Evolutionary conservation across 2,113 vertebrate species (phyloP), one percentile per base, ranked within the genome.

Genomic region (Clarias magur): DNA sequence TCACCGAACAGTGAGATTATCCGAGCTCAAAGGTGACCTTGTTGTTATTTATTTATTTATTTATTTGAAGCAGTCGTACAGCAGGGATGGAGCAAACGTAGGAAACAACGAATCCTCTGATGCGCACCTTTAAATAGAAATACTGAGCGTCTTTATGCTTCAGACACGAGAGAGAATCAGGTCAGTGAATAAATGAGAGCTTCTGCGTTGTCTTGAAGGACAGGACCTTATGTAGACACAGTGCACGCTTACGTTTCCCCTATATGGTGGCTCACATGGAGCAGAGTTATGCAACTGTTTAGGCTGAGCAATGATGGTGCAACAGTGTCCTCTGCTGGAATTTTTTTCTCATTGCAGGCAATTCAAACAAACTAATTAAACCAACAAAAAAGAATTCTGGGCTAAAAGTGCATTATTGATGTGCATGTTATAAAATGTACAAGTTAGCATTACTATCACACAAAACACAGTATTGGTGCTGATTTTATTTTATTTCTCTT

Each of bases 251-350:
- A 68, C 59, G 75, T 80, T 56, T 82, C 62, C 72, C 72, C 70
- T 83, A 79, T 87, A 68, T 87, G 34, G 62, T 86, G 53, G 73
- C 84, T 73, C 38, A 81, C 82, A 27, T 25, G 42, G 57, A 84
- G 6, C 42, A 54, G 13, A 30, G 54, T 91, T 87, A 90, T 11
- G 83, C 86, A 93, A 90, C 78, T 73, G 84, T 65, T 15, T n/a
- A 48, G 4, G 8, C 0, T 27, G 86, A 83, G 12, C 10, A 82
- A 87, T 89, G 87, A 86, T 91, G 85, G 84, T 86, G 72, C 63
- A 87, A 91, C 30, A 85, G 53, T 21, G 88, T 92, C 94, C 92
- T 88, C 94, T 95, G 91, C 92, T 94, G 94, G 91, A 68, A 2
- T 10, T 38, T 16, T n/a, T 54, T 27, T 42, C 21, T 53, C 23